phyloP scores from a whole-genome alignment of 2,113 vertebrate species.

The Halcyon malimbica region DNA sequence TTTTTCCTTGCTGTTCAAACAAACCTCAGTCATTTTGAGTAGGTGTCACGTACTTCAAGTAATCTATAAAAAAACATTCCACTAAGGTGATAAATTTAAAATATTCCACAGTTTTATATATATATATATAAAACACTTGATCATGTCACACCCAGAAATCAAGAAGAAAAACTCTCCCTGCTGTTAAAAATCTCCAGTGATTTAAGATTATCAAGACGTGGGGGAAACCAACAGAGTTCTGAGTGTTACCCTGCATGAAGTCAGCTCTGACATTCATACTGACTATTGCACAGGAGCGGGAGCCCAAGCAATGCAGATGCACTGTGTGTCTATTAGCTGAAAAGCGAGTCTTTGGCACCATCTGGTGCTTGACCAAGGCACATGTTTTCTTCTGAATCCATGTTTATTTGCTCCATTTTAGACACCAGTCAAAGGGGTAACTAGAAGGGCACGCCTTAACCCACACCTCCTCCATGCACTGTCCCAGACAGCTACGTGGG shows the following conservation, averaged over 20 bases:
- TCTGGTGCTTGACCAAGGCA: conserved; percentile 64
- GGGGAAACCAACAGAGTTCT: neutral
- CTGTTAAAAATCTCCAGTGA: neutral
- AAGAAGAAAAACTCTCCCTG: neutral
- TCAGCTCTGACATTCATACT: neutral
- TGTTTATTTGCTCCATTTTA: neutral
- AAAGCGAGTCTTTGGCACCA: conserved; percentile 74
- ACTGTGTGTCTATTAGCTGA: neutral
- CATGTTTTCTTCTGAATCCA: neutral
- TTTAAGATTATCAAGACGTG: neutral
- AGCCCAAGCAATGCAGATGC: neutral
- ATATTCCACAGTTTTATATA: no score
- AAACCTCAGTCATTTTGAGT: neutral
- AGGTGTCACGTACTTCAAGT: neutral
- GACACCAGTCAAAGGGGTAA: neutral
- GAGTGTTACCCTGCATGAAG: neutral
- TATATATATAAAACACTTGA: no score
- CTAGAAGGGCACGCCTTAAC: neutral
- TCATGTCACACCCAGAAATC: neutral
- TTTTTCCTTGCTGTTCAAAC: neutral
- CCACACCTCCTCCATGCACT: neutral
- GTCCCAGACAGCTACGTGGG: accelerated
- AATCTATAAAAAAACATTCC: neutral
- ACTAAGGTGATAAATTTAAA: neutral
- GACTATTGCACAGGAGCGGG: neutral